Evolutionary conservation across 2,113 vertebrate genomes (phyloP), one percentile per base, ranked within the genome.

Genomic region (Microcebus murinus): DNA sequence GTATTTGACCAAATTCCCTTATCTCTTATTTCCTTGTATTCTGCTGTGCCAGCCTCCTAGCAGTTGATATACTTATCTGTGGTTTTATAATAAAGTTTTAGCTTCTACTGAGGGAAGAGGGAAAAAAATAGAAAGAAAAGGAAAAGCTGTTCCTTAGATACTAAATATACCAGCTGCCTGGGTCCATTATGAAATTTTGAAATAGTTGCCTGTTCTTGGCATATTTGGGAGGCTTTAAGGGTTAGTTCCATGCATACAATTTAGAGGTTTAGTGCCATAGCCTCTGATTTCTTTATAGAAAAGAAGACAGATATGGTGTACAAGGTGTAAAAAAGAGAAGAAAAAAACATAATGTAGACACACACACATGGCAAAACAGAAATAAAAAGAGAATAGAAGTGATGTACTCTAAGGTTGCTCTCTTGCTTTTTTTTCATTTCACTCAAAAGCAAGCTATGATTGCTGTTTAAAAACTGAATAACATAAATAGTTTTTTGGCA

Each of bases 1-100:
- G 97, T 98, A 98, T 98, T 98, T 98, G 98, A 98, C 98, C 98
- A 98, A 98, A 98, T 98, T 99, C 98, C 97, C 98, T 98, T 99
- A 99, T 99, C 98, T 98, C 98, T 97, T 97, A 96, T 94, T 98
- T 98, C 97, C 98, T 97, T 98, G 97, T 98, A 98, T 98, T 98
- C 98, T 98, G 98, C 96, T 96, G 92, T 96, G 97, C 98, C 97
- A 98, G 98, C 94, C 98, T 98, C 96, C 98, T 97, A 97, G 93
- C 95, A 96, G 97, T 93, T 98, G 98, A 98, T 98, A 98, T 92
- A 98, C 98, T 99, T 98, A 99, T 98, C 98, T 98, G 94, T 97
- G 97, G 97, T 98, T 98, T 98, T 98, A 98, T 98, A 98, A 99
- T 98, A 98, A 98, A 99, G 98, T 98, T 98, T 97, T 97, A 97